These are phyloP conservation scores for Merodon equestris DNA, from an alignment of 2,888 invertebrate species.

Conservation along the genomic window DNA sequence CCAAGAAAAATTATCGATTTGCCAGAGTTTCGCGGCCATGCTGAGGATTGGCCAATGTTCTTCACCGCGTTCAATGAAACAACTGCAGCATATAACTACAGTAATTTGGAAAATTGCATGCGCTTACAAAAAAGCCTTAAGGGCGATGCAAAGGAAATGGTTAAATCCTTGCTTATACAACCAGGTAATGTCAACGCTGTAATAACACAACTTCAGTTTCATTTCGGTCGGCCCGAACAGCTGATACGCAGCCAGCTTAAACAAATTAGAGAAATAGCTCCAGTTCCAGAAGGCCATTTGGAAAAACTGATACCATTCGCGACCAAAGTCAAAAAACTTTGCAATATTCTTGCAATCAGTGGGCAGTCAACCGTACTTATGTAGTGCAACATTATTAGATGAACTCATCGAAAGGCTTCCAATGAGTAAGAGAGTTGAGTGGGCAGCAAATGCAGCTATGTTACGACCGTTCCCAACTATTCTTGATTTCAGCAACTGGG, in stretches of 20 bases:
- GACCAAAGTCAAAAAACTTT: constrained; percentile 33
- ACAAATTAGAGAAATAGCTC: constrained; percentile 33
- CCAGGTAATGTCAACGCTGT: constrained; percentile 45
- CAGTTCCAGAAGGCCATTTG: constrained; percentile 14
- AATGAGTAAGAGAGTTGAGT: constrained; percentile 31
- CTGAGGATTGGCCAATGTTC: constrained; percentile 27
- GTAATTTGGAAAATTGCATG: constrained; percentile 9
- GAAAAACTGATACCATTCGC: constrained; percentile 55
- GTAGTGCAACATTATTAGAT: constrained; percentile 23
- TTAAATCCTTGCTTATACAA: constrained; percentile 31
- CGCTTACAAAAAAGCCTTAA: constrained; percentile 13
- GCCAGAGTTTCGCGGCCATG: constrained; percentile 7
- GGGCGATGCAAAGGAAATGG: constrained; percentile 7
- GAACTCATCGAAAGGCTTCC: constrained; percentile 37
- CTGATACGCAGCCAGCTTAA: constrained; percentile 40
- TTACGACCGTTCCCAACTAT: constrained; percentile 20
- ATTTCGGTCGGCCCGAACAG: constrained; percentile 58
- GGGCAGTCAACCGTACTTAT: constrained; percentile 23
- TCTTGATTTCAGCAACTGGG: constrained; percentile 23
- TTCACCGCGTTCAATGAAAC: constrained; percentile 17
- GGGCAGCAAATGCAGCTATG: constrained; percentile 12
- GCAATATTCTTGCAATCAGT: constrained; percentile 23
- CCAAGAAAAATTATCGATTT: constrained; percentile 24
- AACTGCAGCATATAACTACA: constrained; percentile 18
- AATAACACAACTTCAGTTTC: constrained; percentile 48